phyloP scores from a whole-genome alignment of 2,797 vertebrate genomes.

The Siniperca obscura region DNA sequence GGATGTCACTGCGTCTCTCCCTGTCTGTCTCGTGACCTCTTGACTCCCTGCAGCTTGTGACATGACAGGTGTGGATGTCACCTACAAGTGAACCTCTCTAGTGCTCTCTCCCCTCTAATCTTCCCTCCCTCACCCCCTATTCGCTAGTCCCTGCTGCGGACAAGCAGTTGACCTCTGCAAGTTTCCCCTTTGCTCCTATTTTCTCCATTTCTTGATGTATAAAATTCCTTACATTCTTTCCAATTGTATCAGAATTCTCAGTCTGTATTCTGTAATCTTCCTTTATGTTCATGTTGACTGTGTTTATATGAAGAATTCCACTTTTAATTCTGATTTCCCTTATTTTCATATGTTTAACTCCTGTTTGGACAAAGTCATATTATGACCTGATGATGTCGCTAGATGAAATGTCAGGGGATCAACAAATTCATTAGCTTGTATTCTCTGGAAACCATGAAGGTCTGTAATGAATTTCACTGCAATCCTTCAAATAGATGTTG shows the following conservation, averaged over 20 bases:
- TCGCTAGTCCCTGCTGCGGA: constrained; percentile 26
- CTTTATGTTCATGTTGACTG: neutral
- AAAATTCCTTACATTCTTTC: neutral
- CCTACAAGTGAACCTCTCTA: constrained; percentile 55
- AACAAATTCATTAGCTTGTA: neutral
- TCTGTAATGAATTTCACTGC: neutral
- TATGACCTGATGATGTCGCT: too few species aligned
- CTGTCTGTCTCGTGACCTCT: constrained; percentile 55
- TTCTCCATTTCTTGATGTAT: neutral
- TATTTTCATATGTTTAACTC: neutral
- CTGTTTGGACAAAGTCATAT: too few species aligned
- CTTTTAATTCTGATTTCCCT: neutral
- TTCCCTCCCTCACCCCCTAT: constrained; percentile 5
- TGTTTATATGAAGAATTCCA: neutral
- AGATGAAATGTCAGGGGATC: neutral
- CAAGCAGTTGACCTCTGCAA: constrained; percentile 52
- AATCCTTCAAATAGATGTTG: neutral
- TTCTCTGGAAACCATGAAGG: neutral
- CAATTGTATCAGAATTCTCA: neutral
- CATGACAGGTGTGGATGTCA: constrained; percentile 72
- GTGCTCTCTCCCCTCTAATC: constrained; percentile 51
- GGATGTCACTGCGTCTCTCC: constrained; percentile 53
- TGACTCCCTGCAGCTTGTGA: constrained; percentile 54
- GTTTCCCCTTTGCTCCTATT: constrained; percentile 23
- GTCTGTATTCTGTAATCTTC: neutral